These are phyloP conservation scores for Gortyna flavago DNA, from an alignment of 2,888 invertebrate species.

Conservation along the genomic window DNA sequence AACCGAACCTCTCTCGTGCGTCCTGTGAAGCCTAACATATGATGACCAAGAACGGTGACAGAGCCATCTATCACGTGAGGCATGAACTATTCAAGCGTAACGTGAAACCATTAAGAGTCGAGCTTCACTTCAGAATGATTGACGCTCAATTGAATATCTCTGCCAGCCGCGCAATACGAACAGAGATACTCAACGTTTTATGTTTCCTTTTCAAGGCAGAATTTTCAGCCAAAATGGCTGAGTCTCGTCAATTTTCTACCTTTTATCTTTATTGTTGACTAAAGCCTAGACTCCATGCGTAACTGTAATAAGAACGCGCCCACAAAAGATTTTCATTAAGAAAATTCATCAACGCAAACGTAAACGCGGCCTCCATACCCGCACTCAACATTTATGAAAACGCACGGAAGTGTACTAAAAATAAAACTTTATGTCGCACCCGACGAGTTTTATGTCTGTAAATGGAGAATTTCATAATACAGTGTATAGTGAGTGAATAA, in stretches of 20 bases:
- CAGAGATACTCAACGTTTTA: conserved; percentile 24
- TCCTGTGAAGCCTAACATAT: conserved; percentile 45
- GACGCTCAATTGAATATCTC: conserved; percentile 63
- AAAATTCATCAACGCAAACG: conserved; percentile 66
- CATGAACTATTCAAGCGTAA: conserved; percentile 53
- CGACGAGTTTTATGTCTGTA: conserved; percentile 69
- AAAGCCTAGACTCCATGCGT: conserved; percentile 40
- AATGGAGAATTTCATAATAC: conserved; percentile 71
- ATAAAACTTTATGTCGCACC: conserved; percentile 73
- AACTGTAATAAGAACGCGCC: conserved; percentile 42
- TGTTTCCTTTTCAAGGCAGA: conserved; percentile 3
- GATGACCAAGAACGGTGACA: conserved; percentile 45
- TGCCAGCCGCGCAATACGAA: conserved; percentile 21
- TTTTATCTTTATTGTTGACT: conserved; percentile 41
- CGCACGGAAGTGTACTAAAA: conserved; percentile 74
- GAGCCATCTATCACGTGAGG: conserved; percentile 56
- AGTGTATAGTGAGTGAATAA: conserved; percentile 69
- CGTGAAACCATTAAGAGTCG: conserved; percentile 57
- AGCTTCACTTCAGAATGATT: conserved; percentile 53
- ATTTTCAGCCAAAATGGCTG: conserved; percentile 20
- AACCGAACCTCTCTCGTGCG: conserved; percentile 10
- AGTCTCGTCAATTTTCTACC: conserved; percentile 45
- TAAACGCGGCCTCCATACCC: conserved; percentile 63
- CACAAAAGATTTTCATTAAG: conserved; percentile 69
- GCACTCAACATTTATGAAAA: conserved; percentile 73